Conservation (phyloP, 2,113 vertebrate species). For the Cyanocitta stelleri region DNA sequence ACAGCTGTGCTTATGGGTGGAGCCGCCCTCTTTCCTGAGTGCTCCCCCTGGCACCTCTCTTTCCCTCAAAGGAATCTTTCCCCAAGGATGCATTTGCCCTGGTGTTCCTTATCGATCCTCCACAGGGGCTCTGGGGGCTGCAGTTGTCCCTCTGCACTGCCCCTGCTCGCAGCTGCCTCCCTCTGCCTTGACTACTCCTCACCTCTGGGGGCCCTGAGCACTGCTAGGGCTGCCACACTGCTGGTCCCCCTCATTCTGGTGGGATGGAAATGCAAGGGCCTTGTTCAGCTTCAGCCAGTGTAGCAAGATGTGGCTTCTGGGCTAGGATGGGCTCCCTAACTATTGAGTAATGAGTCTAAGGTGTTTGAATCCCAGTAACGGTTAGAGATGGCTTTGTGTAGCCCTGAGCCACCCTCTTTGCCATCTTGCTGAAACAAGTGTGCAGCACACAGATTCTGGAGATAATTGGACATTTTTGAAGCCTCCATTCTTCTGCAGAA, state of each 20-base stretch:
- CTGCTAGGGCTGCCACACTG: rapidly evolving
- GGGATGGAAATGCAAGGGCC: neutral
- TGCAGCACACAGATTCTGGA: neutral
- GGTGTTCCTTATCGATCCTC: rapidly evolving
- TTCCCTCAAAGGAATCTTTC: neutral
- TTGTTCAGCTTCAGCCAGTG: neutral
- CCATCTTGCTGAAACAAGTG: neutral
- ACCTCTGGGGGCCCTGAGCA: neutral
- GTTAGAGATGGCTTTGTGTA: neutral
- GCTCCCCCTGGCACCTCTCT: neutral
- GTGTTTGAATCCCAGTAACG: neutral
- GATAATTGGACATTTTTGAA: neutral
- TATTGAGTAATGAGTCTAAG: neutral
- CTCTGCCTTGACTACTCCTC: neutral
- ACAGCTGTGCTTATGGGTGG: neutral
- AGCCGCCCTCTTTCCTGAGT: neutral
- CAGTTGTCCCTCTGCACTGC: neutral
- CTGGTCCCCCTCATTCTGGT: neutral
- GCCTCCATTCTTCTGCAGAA: neutral
- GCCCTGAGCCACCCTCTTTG: neutral
- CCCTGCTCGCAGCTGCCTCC: neutral
- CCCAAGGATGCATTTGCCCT: neutral
- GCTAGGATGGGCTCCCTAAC: neutral
- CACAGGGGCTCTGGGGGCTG: neutral
- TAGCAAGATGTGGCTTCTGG: neutral